Conservation (phyloP, 2,888 invertebrate species). For the Dilophus febrilis region DNA sequence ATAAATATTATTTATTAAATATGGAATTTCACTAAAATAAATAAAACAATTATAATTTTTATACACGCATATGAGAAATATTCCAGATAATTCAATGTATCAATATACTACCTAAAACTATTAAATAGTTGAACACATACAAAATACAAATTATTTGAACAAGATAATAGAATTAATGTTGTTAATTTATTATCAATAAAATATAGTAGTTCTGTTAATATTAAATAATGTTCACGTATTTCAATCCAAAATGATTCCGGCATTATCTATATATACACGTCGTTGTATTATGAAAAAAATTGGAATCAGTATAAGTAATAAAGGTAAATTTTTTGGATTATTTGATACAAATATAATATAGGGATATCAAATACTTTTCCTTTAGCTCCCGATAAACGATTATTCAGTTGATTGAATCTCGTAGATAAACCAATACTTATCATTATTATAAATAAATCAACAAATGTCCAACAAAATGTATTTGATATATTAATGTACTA, state of each 20-base stretch:
- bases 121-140: neutral
- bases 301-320: no score
- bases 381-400: no score
- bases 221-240: neutral
- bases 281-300: neutral
- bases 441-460: neutral
- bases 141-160: neutral
- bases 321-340: no score
- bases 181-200: neutral
- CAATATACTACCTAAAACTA: neutral
- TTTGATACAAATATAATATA: no score
- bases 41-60: neutral
- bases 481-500: no score
- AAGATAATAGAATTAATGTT: neutral
- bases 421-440: neutral
- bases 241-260: constrained; percentile 1
- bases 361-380: no score
- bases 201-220: neutral
- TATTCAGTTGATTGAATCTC: neutral
- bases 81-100: neutral
- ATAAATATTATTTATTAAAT: constrained; percentile 31
- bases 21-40: constrained; percentile 22
- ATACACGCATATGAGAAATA: no score
- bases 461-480: neutral
- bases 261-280: neutral